Conservation (phyloP, 2,113 vertebrate species). For the Sinocyclocheilus grahami region DNA sequence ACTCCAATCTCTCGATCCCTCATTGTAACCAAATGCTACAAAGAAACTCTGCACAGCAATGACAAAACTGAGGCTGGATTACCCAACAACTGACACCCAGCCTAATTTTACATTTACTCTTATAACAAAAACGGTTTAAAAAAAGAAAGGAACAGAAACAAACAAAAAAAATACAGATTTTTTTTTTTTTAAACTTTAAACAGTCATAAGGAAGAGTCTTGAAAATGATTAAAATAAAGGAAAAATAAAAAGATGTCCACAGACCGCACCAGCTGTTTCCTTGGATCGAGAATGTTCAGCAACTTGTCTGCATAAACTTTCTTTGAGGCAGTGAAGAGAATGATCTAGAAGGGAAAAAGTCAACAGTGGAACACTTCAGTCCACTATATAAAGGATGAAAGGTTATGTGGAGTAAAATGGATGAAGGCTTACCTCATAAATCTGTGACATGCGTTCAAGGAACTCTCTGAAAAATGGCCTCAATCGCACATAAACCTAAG, state of each 20-base stretch:
- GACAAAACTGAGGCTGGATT: conserved; percentile 21
- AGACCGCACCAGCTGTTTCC: conserved; percentile 98
- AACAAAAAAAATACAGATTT: background rate
- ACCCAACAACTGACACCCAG: conserved; percentile 14
- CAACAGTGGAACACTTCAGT: background rate
- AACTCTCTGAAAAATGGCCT: conserved; percentile 98
- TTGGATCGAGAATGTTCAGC: conserved; percentile 97
- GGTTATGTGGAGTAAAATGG: background rate
- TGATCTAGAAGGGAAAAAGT: conserved; percentile 79
- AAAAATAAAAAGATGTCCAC: conserved; percentile 12
- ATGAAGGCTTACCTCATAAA: conserved; percentile 88
- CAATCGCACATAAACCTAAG: conserved; percentile 93
- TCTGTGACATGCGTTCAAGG: conserved; percentile 97
- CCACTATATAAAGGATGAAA: background rate
- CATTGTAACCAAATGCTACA: conserved; percentile 22
- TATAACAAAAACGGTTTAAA: background rate
- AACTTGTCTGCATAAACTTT: conserved; percentile 99
- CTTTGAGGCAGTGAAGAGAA: conserved; percentile 99
- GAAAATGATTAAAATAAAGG: background rate
- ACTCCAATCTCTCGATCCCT: conserved; percentile 13
- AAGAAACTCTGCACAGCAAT: conserved; percentile 27
- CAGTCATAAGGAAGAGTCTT: background rate
- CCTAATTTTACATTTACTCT: conserved; percentile 7
- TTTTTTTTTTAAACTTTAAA: background rate
- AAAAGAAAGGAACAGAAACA: background rate